These are phyloP conservation scores for Cyanoliseus patagonus DNA, from an alignment of 2,113 vertebrate species.

Conservation along the genomic window DNA sequence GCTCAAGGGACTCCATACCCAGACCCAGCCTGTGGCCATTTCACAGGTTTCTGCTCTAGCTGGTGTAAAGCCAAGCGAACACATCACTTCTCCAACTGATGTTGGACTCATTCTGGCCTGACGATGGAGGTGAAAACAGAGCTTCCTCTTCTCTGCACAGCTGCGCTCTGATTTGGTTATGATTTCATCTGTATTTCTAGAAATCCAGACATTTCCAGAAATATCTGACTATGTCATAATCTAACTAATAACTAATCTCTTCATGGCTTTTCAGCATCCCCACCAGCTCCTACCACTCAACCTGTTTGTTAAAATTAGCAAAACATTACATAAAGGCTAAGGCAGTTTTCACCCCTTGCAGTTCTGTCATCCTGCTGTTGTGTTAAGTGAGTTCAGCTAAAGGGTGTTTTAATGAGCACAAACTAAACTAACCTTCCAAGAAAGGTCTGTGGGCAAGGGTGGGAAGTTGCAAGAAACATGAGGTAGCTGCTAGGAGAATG, in stretches of 20 bases:
- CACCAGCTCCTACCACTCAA: neutral
- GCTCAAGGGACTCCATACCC: neutral
- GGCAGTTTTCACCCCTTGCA: neutral
- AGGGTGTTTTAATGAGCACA: constrained; percentile 6
- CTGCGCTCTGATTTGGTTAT: neutral
- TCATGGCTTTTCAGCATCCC: neutral
- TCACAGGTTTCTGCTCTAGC: neutral
- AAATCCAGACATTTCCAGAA: constrained; percentile 34
- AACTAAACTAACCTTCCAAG: constrained; percentile 11
- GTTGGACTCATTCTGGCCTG: neutral
- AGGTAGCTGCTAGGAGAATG: constrained; percentile 48
- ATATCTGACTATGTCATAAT: neutral
- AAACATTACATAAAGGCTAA: neutral
- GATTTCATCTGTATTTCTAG: constrained; percentile 53
- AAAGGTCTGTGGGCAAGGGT: constrained; percentile 22
- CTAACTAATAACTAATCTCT: neutral
- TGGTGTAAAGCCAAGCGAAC: neutral
- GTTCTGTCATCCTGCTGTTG: neutral
- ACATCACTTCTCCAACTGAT: neutral
- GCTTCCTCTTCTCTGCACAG: constrained; percentile 3
- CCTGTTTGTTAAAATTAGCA: constrained; percentile 26
- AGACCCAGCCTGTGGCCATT: neutral
- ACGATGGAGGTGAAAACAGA: neutral
- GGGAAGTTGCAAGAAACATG: constrained; percentile 46
- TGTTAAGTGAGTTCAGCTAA: constrained; percentile 45